A percentile compares a stretch with the other conserved stretches of the same genome.
Evolutionary conservation across 2,888 invertebrate genomes (phyloP).

Genomic region (Drosophila picticornis): DNA sequence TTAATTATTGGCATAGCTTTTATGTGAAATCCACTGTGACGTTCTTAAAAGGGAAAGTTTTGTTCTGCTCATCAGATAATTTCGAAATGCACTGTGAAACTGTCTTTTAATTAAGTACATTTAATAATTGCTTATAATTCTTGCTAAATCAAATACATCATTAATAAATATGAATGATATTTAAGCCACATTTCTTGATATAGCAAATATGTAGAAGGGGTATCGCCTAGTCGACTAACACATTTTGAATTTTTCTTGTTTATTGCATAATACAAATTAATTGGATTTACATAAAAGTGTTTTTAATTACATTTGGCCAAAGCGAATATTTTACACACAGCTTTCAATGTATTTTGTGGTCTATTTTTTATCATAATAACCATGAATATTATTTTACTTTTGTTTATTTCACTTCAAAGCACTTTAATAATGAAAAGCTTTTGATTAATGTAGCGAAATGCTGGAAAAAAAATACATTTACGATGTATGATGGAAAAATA

Average conservation of each 20-base stretch:
- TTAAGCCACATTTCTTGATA: not conserved
- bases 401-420: not conserved
- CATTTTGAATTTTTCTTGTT: not conserved
- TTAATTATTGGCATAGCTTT: slow-evolving; percentile 1
- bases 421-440: not conserved
- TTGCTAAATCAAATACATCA: not conserved
- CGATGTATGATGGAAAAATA: not conserved
- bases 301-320: slow-evolving; percentile 18
- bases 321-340: not conserved
- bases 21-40: not conserved
- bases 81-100: not conserved
- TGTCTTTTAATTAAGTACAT: not conserved
- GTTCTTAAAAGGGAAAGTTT: not conserved
- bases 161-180: not conserved
- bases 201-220: not conserved
- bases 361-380: not conserved
- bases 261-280: slow-evolving; percentile 14
- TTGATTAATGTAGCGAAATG: not conserved
- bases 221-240: not conserved
- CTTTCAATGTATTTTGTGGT: not conserved
- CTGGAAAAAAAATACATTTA: not conserved
- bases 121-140: not conserved
- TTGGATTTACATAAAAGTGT: slow-evolving; percentile 8
- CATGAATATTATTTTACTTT: not conserved
- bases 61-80: not conserved